Base-by-base conservation (phyloP, 2,888 invertebrate genomes). In the Tachystola acroxantha region DNA sequence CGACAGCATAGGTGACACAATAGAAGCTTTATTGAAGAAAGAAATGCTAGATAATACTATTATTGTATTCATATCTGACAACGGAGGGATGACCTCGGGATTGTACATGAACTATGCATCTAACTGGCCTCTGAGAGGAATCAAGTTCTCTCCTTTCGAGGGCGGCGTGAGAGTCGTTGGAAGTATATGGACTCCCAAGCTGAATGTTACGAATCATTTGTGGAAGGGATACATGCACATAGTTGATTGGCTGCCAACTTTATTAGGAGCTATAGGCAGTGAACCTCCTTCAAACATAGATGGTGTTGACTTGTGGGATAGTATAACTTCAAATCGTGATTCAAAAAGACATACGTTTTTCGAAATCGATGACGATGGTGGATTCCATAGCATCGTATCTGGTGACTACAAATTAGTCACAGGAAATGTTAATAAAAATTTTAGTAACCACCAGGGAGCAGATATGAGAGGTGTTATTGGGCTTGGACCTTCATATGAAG, bases 1-100 rank as follows among this genome's bases (percentile, higher is more conserved):
- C 64, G 91, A 93, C 40, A 94, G 96, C 25, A 90, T 98, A 0
- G 96, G 96, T 0, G 88, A 90, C 24, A 89, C 97, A 9, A 88
- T 96, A 0, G 65, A 88, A 32, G 91, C 93, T 3, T 76, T 98
- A 36, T 80, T 89, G 34, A 67, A 88, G 0, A 90, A 89, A 39
- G 86, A 88, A 1, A 92, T 96, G 76, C 79, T 97, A 45, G 84
- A 94, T 28, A 93, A 97, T 64, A 93, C 96, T 0, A 90, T 98
- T 30, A 88, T 98, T 35, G 73, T 96, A 1, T 98, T 97, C 65
- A 90, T 93, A 50, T 93, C 96, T 7, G 98, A 97, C 66, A 97
- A 97, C 65, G 96, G 96, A 0, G 95, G 92, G 0, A 94, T 94
- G 32, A 92, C 94, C 0, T 80, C 88, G 37, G 96, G 95, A 0